These are phyloP conservation scores for Plagiodera versicolora DNA, from an alignment of 2,888 invertebrate species.

Conservation along the genomic window DNA sequence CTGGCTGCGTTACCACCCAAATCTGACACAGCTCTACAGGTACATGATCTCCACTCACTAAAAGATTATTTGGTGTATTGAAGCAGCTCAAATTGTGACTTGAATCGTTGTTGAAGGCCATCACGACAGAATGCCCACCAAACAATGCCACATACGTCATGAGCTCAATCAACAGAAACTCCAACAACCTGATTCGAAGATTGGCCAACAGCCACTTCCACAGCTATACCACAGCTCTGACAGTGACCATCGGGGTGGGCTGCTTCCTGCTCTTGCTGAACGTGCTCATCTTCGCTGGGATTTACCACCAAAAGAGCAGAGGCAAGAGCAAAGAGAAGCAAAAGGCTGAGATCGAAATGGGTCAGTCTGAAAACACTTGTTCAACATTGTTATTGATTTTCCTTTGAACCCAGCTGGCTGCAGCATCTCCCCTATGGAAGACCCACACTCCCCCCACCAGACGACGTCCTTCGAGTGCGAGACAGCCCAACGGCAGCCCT, in stretches of 20 bases:
- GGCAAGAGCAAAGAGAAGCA: constrained; percentile 64
- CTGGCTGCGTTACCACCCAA: constrained; percentile 58
- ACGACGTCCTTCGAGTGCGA: neutral
- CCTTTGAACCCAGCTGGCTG: constrained; percentile 62
- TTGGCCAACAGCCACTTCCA: constrained; percentile 83
- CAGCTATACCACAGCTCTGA: constrained; percentile 85
- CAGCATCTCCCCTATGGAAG: constrained; percentile 63
- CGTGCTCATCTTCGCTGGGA: constrained; percentile 85
- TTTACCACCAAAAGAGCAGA: constrained; percentile 79
- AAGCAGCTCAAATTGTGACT: no score
- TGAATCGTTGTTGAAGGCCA: constrained; percentile 41
- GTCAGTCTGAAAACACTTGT: no score
- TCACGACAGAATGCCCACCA: constrained; percentile 76
- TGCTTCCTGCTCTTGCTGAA: constrained; percentile 81
- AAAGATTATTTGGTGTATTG: no score
- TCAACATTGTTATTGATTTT: no score
- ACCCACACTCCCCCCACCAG: constrained; percentile 30
- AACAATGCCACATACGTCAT: constrained; percentile 59
- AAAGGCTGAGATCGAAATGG: constrained; percentile 77
- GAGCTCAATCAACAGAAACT: constrained; percentile 53
- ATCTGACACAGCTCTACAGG: constrained; percentile 55
- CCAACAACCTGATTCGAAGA: constrained; percentile 71
- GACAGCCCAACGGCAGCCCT: neutral
- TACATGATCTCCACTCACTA: no score
- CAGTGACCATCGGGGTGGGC: constrained; percentile 85